A percentile compares a stretch with the other conserved stretches of the same genome.
These are phyloP conservation scores for Poeciliopsis infans DNA, from an alignment of 2,797 vertebrate species.

Conservation along the genomic window DNA sequence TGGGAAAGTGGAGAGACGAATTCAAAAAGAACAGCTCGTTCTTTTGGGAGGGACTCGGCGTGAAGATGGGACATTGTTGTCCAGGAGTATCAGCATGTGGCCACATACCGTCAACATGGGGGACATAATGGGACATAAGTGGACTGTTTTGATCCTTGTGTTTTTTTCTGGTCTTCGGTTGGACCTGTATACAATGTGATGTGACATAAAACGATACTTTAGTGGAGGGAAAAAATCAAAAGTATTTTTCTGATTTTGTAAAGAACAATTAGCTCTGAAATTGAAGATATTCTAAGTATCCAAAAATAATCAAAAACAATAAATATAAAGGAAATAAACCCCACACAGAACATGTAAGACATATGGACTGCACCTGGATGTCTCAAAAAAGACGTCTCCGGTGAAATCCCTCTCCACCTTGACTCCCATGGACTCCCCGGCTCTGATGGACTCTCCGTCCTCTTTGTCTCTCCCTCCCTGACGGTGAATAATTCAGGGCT, in stretches of 20 bases:
- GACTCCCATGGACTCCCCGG: neutral
- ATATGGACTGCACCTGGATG: neutral
- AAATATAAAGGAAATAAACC: too few relatives aligned
- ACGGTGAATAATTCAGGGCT: constrained; percentile 33
- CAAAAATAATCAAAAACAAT: too few relatives aligned
- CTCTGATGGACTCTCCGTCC: constrained; percentile 13
- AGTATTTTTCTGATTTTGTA: too few relatives aligned
- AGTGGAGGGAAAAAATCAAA: neutral
- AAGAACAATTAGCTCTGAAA: too few relatives aligned
- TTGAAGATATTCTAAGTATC: too few relatives aligned
- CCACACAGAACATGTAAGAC: neutral
- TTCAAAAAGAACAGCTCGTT: neutral
- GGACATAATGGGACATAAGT: neutral
- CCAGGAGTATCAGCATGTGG: neutral
- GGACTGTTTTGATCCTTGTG: neutral
- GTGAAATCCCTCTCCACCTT: neutral
- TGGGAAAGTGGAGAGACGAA: neutral
- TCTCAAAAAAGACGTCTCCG: neutral
- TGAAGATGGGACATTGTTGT: neutral
- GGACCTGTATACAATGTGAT: too few relatives aligned
- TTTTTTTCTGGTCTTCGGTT: neutral
- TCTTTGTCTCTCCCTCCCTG: constrained; percentile 13
- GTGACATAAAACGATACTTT: neutral
- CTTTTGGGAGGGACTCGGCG: neutral
- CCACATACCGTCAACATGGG: neutral